Evolutionary conservation across 2,888 invertebrate genomes (phyloP), one percentile per base, ranked within the genome.

Genomic region (Amorpha juglandis): DNA sequence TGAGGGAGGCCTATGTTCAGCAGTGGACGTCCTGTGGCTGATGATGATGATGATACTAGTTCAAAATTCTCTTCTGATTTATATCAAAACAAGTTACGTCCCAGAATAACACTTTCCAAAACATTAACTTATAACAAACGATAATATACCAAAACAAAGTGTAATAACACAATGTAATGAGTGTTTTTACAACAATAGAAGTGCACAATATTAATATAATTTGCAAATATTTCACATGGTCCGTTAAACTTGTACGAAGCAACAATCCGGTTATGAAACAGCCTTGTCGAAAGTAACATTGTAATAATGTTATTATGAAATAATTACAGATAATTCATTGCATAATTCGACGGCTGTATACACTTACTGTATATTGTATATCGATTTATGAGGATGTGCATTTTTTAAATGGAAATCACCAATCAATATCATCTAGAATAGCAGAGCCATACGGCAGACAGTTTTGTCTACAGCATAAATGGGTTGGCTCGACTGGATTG

Each of bases 181-280:
- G 38, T 42, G 12, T 58, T 38, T 35, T 42, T 58, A 19, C 48
- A 16, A 58, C 48, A 64, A 48, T 35, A 48, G 19, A 47, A 64
- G 35, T 33, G 35, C 48, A 55, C 67, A 70, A 73, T 71, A 69
- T 70, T 71, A 69, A 71, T 74, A 71, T 75, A 74, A 73, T 71
- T 66, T 64, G 55, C 63, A 62, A 66, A 58, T 65, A 68, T 70
- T 70, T 72, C 71, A 67, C 71, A 76, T 71, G 77, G 70, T 69
- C 67, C 76, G 76, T 73, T 75, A 68, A 70, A 68, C 67, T 65
- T 66, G 65, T 62, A 58, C 58, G 58, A 58, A 58, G 21, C 38
- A 58, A 42, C 58, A 14, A 2, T 12, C 38, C 38, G 38, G 19
- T 50, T 58, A 42, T 11, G 38, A 58, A 19, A 58, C 2, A 27